phyloP scores from a whole-genome alignment of 2,113 vertebrate genomes.

The Reinhardtius hippoglossoides region DNA sequence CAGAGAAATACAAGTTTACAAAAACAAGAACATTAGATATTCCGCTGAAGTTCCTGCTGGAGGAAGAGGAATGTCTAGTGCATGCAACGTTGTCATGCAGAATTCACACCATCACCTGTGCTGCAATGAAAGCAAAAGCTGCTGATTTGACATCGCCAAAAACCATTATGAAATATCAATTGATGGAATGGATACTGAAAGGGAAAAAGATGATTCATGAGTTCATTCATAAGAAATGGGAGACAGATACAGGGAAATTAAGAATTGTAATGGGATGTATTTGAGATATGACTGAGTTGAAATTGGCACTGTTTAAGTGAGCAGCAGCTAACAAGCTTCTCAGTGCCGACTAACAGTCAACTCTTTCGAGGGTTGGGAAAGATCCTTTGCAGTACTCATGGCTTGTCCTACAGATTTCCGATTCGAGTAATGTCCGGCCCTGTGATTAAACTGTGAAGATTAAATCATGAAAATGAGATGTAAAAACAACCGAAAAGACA shows the following conservation, averaged over 20 bases:
- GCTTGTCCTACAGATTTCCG: background rate
- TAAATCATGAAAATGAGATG: slow-evolving; percentile 3
- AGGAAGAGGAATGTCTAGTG: slow-evolving; percentile 28
- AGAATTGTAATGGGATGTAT: background rate
- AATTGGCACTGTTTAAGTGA: slow-evolving; percentile 3
- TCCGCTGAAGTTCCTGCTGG: slow-evolving; percentile 36
- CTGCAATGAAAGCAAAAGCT: slow-evolving; percentile 54
- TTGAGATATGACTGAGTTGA: slow-evolving; percentile 15
- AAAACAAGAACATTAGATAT: background rate
- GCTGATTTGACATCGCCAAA: slow-evolving; percentile 3
- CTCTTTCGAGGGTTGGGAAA: background rate
- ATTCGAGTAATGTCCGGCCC: background rate
- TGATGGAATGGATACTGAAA: slow-evolving; percentile 11
- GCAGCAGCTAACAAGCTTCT: slow-evolving; percentile 4
- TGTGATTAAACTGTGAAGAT: background rate
- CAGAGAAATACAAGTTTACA: background rate
- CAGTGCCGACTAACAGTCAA: background rate
- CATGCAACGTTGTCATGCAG: slow-evolving; percentile 67
- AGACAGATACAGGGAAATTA: background rate
- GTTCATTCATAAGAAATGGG: background rate
- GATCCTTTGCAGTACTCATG: background rate
- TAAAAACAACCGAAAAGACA: slow-evolving; percentile 7
- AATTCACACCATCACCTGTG: slow-evolving; percentile 29
- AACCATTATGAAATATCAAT: background rate
- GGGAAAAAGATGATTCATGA: background rate